Conservation (phyloP, 2,888 invertebrate species). For the Eristalis intricaria region DNA sequence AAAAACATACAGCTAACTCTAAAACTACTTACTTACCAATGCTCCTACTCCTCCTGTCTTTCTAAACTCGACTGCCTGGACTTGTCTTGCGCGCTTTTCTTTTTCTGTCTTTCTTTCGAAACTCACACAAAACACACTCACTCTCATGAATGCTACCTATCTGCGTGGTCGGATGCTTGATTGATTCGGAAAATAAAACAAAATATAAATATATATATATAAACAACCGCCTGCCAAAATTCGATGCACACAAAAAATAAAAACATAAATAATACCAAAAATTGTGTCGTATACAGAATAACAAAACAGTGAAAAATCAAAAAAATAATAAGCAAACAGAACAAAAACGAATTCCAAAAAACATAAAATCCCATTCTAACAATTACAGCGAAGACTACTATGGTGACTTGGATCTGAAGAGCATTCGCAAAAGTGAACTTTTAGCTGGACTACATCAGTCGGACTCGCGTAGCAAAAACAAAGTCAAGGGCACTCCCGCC, state of each 20-base stretch:
- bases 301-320: conserved; percentile 12
- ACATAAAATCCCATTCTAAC: conserved; percentile 72
- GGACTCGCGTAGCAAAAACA: conserved; percentile 80
- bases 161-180: conserved; percentile 43
- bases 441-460: conserved; percentile 87
- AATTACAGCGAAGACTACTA: conserved; percentile 97
- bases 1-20: not conserved
- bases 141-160: conserved; percentile 33
- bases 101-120: conserved; percentile 75
- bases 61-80: not conserved
- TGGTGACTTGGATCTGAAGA: conserved; percentile 96
- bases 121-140: not conserved
- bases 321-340: conserved; percentile 38
- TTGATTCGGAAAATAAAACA: conserved; percentile 32
- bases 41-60: not conserved
- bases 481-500: conserved; percentile 78
- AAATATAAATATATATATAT: not conserved
- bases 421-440: conserved; percentile 96
- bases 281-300: conserved; percentile 41
- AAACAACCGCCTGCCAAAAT: conserved; percentile 48
- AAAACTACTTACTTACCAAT: not conserved
- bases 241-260: conserved; percentile 48
- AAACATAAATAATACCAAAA: conserved; percentile 12
- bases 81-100: conserved; percentile 72
- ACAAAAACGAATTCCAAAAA: conserved; percentile 57